Conservation (phyloP, 2,888 invertebrate genomes). For the Zeuzera pyrina region DNA sequence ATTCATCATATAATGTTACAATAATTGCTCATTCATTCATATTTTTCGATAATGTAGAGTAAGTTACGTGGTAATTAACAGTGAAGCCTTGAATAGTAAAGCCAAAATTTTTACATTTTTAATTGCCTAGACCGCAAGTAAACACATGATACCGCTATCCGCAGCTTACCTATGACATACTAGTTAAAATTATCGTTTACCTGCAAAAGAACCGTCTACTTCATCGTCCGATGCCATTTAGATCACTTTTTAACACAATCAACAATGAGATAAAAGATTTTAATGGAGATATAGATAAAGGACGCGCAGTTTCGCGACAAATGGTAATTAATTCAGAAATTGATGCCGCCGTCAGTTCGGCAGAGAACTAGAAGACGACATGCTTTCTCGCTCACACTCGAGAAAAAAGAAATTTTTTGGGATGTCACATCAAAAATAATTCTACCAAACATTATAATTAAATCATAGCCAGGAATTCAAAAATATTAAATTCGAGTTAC, state of each 20-base stretch:
- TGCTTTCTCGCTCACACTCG: slow-evolving; percentile 41
- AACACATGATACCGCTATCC: slow-evolving; percentile 75
- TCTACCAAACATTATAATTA: too few relatives aligned
- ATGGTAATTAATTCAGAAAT: slow-evolving; percentile 74
- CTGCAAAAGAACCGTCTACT: slow-evolving; percentile 89
- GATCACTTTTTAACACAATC: slow-evolving; percentile 51
- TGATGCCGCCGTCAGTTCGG: slow-evolving; percentile 70
- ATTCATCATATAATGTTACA: slow-evolving; percentile 52
- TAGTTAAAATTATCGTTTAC: slow-evolving; percentile 76
- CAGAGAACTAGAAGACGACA: slow-evolving; percentile 46
- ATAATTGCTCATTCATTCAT: slow-evolving; percentile 23
- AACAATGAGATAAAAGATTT: slow-evolving; percentile 47
- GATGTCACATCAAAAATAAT: slow-evolving; percentile 4
- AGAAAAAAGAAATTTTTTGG: slow-evolving; percentile 29
- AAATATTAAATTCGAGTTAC: too few relatives aligned
- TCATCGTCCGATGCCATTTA: slow-evolving; percentile 91
- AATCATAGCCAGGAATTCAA: too few relatives aligned
- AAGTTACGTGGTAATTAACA: slow-evolving; percentile 17
- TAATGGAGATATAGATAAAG: slow-evolving; percentile 62
- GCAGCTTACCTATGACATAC: slow-evolving; percentile 74
- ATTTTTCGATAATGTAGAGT: slow-evolving; percentile 21
- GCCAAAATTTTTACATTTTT: slow-evolving; percentile 57
- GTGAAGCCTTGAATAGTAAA: slow-evolving; percentile 22
- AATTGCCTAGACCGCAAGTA: slow-evolving; percentile 72
- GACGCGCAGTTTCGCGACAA: slow-evolving; percentile 74